Evolutionary conservation across 2,888 invertebrate genomes (phyloP).

Genomic region (Clepsis dumicolana): DNA sequence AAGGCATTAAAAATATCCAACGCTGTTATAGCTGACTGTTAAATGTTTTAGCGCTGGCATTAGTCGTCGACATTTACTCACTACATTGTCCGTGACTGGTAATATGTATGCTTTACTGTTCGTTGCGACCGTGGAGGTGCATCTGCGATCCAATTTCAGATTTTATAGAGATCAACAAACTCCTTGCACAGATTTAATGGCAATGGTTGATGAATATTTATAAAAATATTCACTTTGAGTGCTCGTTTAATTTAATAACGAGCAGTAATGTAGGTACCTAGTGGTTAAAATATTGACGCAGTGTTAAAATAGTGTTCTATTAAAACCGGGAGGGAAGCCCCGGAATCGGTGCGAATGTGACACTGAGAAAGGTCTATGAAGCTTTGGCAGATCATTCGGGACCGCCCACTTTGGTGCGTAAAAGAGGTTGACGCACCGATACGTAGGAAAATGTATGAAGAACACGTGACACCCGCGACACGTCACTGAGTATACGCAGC

Average conservation of each 20-base stretch:
- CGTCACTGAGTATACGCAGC: no score
- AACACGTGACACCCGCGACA: no score
- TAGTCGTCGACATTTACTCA: conserved; percentile 48
- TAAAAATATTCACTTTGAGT: conserved; percentile 24
- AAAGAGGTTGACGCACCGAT: no score
- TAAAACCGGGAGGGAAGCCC: background rate
- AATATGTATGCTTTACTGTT: conserved; percentile 43
- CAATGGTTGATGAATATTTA: conserved; percentile 8
- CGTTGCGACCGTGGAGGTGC: conserved; percentile 10
- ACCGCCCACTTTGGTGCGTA: no score
- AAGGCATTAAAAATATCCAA: conserved; percentile 81
- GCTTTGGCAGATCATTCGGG: no score
- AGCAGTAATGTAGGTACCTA: background rate
- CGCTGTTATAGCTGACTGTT: conserved; percentile 81
- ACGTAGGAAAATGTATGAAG: no score
- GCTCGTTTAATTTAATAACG: conserved; percentile 21
- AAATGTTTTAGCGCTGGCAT: conserved; percentile 80
- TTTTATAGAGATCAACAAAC: conserved; percentile 34
- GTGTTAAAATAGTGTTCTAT: background rate
- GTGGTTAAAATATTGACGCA: background rate
- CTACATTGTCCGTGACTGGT: conserved; percentile 41
- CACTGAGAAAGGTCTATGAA: background rate
- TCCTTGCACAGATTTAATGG: conserved; percentile 21
- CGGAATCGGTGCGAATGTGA: background rate
- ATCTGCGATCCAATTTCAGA: conserved; percentile 28